Evolutionary conservation across 1,140 invertebrate species (phyloP).

Genomic region (Mizuhopecten yessoensis): DNA sequence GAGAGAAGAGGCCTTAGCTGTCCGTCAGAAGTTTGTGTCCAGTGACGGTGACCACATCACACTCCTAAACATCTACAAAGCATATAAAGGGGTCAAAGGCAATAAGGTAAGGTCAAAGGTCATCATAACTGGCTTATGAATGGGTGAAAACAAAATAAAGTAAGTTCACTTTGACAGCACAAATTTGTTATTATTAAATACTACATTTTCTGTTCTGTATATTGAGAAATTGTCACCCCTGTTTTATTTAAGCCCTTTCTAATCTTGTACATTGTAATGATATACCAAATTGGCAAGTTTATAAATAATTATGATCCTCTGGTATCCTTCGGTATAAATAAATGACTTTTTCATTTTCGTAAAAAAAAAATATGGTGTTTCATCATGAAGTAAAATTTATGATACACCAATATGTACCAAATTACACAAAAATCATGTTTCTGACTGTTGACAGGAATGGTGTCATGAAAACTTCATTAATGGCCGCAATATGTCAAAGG

Average conservation of each 20-base stretch:
- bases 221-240: background rate
- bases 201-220: background rate
- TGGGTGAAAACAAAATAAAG: background rate
- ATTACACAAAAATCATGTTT: background rate
- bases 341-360: background rate
- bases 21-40: constrained; percentile 90
- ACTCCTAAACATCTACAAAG: constrained; percentile 93
- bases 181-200: too few relatives aligned
- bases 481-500: constrained; percentile 92
- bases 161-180: too few relatives aligned
- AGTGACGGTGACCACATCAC: constrained; percentile 96
- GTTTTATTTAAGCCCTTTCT: too few relatives aligned
- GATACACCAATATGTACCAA: too few relatives aligned
- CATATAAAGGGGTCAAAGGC: constrained; percentile 88
- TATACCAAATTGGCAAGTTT: background rate
- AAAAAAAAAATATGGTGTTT: background rate
- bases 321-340: background rate
- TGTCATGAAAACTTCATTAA: constrained; percentile 96
- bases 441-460: constrained; percentile 88
- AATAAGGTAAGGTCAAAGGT: constrained; percentile 87
- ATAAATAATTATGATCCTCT: too few relatives aligned
- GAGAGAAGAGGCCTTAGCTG: constrained; percentile 87
- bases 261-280: too few relatives aligned
- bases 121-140: background rate
- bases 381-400: background rate